Conservation (phyloP, 2,113 vertebrate genomes). For the Gambusia holbrooki region DNA sequence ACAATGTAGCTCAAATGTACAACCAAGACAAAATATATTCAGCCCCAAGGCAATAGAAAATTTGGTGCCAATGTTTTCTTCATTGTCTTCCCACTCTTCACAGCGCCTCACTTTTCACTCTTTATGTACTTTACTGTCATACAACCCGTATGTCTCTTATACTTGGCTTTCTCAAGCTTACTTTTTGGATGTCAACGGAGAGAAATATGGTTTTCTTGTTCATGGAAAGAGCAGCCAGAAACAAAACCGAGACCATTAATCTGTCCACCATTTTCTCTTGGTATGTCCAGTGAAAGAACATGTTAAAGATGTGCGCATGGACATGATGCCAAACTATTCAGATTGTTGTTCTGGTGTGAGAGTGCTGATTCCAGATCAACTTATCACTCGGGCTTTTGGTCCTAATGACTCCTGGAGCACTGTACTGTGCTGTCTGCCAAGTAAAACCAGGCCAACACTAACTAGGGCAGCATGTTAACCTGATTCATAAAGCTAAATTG, state of each 20-base stretch:
- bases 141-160: conserved; percentile 9
- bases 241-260: conserved; percentile 35
- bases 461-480: conserved; percentile 45
- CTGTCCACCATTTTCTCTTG: conserved; percentile 17
- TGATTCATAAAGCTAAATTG: conserved; percentile 34
- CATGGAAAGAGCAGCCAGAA: conserved; percentile 43
- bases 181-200: conserved; percentile 39
- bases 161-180: conserved; percentile 18
- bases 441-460: conserved; percentile 61
- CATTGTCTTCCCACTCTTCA: conserved; percentile 9
- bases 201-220: conserved; percentile 56
- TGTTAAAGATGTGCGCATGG: not conserved
- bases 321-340: conserved; percentile 14
- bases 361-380: conserved; percentile 32
- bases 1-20: conserved; percentile 33
- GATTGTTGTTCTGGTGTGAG: conserved; percentile 16
- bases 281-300: conserved; percentile 4
- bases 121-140: conserved; percentile 44
- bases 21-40: conserved; percentile 37
- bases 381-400: conserved; percentile 56
- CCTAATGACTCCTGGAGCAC: conserved; percentile 58
- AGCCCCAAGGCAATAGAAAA: conserved; percentile 44
- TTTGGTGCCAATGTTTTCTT: conserved; percentile 51
- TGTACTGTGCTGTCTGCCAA: conserved; percentile 33
- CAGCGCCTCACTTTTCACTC: conserved; percentile 35